Percentiles rank a stretch among this genome's conserved stretches.
phyloP scores from a whole-genome alignment of 2,888 invertebrate genomes.

The Zygogramma bicolorata region DNA sequence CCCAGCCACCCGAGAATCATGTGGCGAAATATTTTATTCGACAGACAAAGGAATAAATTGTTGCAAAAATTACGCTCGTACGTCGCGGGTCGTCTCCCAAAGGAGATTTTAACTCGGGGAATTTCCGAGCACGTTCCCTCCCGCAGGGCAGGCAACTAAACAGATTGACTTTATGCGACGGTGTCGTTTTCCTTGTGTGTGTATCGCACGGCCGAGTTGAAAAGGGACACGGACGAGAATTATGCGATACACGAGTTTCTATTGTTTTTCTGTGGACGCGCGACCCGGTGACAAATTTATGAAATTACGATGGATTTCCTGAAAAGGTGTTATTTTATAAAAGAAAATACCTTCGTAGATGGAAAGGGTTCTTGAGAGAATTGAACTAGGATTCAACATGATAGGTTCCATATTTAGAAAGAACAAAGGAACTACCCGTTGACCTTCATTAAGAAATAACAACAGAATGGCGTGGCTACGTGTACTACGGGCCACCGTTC shows the following conservation, averaged over 20 bases:
- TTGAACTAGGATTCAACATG: no score
- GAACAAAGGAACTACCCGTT: no score
- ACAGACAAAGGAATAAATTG: constrained; percentile 23
- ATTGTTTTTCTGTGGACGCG: constrained; percentile 25
- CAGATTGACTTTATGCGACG: constrained; percentile 58
- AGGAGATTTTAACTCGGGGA: constrained; percentile 46
- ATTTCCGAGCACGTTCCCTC: constrained; percentile 54
- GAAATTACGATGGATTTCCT: constrained; percentile 8
- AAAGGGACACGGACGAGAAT: constrained; percentile 32
- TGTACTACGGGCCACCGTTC: no score
- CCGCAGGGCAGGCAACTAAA: constrained; percentile 58
- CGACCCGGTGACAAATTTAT: constrained; percentile 24
- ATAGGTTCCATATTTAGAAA: no score
- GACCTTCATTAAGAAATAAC: no score
- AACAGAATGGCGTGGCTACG: no score
- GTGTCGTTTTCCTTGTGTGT: constrained; percentile 39
- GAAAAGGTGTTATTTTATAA: background rate
- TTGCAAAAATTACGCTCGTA: constrained; percentile 29
- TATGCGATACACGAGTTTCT: constrained; percentile 40
- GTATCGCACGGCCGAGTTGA: constrained; percentile 24
- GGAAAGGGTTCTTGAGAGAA: no score
- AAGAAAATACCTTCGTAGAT: no score
- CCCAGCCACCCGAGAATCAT: background rate
- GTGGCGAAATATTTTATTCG: constrained; percentile 24
- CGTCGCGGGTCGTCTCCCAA: constrained; percentile 27